These are phyloP conservation scores for Pagetopsis macropterus DNA, from an alignment of 2,797 vertebrate genomes.

Conservation along the genomic window DNA sequence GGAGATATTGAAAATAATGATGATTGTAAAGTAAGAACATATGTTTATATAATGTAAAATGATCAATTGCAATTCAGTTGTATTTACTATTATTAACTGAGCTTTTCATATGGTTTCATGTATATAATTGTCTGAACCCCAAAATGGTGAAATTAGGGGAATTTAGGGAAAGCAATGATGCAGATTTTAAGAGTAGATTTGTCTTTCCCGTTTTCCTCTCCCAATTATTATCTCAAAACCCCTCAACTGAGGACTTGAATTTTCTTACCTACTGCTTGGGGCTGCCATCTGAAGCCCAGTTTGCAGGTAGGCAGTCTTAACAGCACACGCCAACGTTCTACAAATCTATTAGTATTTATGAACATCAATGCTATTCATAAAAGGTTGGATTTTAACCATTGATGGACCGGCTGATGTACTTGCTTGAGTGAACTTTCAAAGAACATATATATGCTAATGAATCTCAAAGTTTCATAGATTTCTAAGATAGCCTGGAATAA, in stretches of 20 bases:
- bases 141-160: background rate
- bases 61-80: background rate
- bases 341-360: slow-evolving; percentile 12
- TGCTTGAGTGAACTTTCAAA: background rate
- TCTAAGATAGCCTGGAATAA: slow-evolving; percentile 11
- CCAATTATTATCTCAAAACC: background rate
- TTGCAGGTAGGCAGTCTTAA: background rate
- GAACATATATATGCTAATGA: slow-evolving; percentile 1
- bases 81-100: no score
- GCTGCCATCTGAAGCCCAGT: background rate
- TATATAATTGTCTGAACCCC: background rate
- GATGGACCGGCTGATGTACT: background rate
- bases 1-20: no score
- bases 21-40: no score
- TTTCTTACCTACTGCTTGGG: background rate
- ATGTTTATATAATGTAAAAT: background rate
- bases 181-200: background rate
- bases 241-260: background rate
- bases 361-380: background rate
- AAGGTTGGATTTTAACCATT: background rate
- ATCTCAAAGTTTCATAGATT: background rate
- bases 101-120: background rate
- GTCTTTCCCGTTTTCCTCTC: background rate
- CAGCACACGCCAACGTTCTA: background rate
- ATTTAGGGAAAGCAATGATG: background rate